Evolutionary conservation across 2,888 invertebrate genomes (phyloP), one percentile per base, ranked within the genome.

Genomic region (Acronicta aceris): DNA sequence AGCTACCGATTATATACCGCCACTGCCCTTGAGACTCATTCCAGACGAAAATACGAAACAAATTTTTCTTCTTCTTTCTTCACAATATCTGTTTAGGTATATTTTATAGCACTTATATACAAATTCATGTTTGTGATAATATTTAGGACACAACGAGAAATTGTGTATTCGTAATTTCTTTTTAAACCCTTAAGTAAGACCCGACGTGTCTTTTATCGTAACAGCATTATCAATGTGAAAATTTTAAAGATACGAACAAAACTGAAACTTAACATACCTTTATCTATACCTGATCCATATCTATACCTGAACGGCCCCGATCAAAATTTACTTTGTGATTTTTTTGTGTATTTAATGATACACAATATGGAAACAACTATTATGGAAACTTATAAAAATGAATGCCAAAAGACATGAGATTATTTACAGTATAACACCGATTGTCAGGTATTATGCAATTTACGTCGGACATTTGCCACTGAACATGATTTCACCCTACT

Each of bases 1-100:
- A 82, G 71, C 82, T 82, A 83, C 76, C 72, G 49, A 58, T 71
- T 63, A 68, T 55, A 73, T 58, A 71, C 56, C 59, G 61, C 59
- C 59, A 65, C 67, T 67, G 69, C 68, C 59, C 63, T 42, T 69
- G 70, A 76, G 70, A 76, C 69, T 69, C 63, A 45, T 47, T 54
- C 48, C 40, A 2, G 13, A 48, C 41, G 47, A 62, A 71, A 65
- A 46, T 50, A 71, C 59, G 56, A 74, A 60, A 57, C 59, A 15
- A 46, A 21, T 30, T 16, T 42, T 43, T 56, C 42, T 54, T 36
- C n/a, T n/a, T n/a, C n/a, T n/a, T n/a, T n/a, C n/a, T n/a, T n/a
- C n/a, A n/a, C n/a, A n/a, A n/a, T n/a, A n/a, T n/a, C n/a, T n/a
- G n/a, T n/a, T n/a, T n/a, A n/a, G n/a, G n/a, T 50, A 53, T 25